Evolutionary conservation across 2,888 invertebrate genomes (phyloP).

Genomic region (Tubulanus polymorphus): DNA sequence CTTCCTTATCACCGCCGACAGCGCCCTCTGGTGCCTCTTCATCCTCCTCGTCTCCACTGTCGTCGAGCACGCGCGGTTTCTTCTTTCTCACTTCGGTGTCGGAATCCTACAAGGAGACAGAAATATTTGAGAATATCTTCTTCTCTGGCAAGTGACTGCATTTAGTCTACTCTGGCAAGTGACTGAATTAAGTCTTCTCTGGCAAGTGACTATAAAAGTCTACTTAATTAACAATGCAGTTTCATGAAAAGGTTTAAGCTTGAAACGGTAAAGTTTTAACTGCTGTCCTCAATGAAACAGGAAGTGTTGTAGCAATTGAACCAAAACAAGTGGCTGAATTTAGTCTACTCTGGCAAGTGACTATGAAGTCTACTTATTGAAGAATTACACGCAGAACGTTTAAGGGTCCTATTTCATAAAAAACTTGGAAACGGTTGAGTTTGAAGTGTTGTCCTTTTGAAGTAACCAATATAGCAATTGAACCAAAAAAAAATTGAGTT

Average conservation of each 20-base stretch:
- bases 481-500: too few species aligned
- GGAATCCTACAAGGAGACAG: conserved; percentile 27
- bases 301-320: too few species aligned
- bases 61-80: conserved; percentile 32
- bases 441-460: too few species aligned
- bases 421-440: too few species aligned
- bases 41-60: conserved; percentile 31
- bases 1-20: background rate
- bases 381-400: background rate
- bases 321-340: too few species aligned
- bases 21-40: background rate
- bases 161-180: background rate
- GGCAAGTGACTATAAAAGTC: background rate
- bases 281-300: too few species aligned
- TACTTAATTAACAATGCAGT: too few species aligned
- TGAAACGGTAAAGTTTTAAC: too few species aligned
- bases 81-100: conserved; percentile 37
- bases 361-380: too few species aligned
- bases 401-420: background rate
- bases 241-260: too few species aligned
- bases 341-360: background rate
- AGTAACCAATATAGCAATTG: too few species aligned
- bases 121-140: background rate
- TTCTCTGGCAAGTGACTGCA: background rate
- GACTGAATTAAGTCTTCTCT: background rate